Percentiles rank a stretch among this genome's conserved stretches.
Evolutionary conservation across 2,888 invertebrate species (phyloP).

Genomic region (Limnephilus marmoratus): DNA sequence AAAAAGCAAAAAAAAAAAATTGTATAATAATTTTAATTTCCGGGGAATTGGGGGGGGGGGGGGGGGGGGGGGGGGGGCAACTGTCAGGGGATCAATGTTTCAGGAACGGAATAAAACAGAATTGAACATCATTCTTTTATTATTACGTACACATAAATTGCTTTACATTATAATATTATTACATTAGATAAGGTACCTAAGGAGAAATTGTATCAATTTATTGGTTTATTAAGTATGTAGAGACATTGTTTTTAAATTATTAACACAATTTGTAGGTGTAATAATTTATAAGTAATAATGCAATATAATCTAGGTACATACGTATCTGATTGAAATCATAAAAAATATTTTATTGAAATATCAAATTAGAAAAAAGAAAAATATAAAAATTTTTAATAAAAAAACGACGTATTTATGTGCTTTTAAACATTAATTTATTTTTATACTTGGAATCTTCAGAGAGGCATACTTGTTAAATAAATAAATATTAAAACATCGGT

Average conservation of each 20-base stretch:
- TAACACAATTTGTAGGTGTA: not conserved
- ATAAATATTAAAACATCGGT: no score
- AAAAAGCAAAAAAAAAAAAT: no score
- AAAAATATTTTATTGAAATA: not conserved
- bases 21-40: no score
- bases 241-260: slow-evolving; percentile 38
- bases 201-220: slow-evolving; percentile 54
- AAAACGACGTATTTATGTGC: no score
- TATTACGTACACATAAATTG: slow-evolving; percentile 66
- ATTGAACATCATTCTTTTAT: slow-evolving; percentile 64
- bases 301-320: not conserved
- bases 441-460: no score
- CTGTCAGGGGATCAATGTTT: not conserved
- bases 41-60: no score
- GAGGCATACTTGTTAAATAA: no score
- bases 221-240: slow-evolving; percentile 54
- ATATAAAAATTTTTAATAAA: not conserved
- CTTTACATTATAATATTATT: slow-evolving; percentile 63
- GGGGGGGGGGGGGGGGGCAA: no score
- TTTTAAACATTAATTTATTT: no score
- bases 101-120: slow-evolving; percentile 19
- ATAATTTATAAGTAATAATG: not conserved
- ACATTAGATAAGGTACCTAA: slow-evolving; percentile 56
- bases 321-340: not conserved
- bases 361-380: not conserved